Percentiles rank a stretch among this genome's conserved stretches.
phyloP scores from a whole-genome alignment of 2,888 invertebrate genomes.

The Tenthredo mesomela region DNA sequence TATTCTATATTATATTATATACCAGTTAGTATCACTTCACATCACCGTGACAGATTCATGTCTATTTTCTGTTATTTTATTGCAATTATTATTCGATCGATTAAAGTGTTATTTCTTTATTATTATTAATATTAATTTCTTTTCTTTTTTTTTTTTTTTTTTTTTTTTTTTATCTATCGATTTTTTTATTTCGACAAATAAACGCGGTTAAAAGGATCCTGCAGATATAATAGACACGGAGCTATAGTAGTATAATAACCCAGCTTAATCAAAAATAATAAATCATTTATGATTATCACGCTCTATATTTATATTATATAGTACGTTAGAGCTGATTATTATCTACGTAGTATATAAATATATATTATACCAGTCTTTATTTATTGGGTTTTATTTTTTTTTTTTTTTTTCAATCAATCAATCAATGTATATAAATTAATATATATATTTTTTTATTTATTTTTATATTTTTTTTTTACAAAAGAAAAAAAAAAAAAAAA shows the following conservation, averaged over 20 bases:
- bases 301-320: neutral
- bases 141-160: neutral
- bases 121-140: neutral
- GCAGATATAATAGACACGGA: neutral
- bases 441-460: neutral
- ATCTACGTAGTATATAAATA: neutral
- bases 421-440: neutral
- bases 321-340: neutral
- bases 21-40: neutral
- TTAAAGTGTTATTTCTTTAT: neutral
- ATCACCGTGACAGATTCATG: conserved; percentile 24
- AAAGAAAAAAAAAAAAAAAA: too few relatives aligned
- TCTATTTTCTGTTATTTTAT: neutral
- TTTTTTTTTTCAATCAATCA: neutral
- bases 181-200: neutral
- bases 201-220: too few relatives aligned
- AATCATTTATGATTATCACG: neutral
- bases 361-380: neutral
- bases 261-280: neutral
- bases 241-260: neutral
- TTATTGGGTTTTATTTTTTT: neutral
- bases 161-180: neutral
- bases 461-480: too few relatives aligned
- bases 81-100: neutral
- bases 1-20: conserved; percentile 19